phyloP scores from a whole-genome alignment of 2,888 invertebrate species.

The Nasonovia ribisnigri region DNA sequence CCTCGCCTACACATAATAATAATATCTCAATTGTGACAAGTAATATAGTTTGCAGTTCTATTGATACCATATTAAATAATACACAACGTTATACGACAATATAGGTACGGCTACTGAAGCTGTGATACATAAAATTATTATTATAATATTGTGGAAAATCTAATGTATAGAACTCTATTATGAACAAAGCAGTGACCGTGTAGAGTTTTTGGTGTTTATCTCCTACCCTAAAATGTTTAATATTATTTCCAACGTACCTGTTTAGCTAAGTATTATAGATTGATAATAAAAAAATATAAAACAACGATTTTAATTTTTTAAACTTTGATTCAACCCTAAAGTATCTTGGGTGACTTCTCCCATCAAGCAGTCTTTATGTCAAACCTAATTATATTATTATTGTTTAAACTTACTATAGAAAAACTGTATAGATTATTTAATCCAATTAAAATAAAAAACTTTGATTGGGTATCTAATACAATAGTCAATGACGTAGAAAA shows the following conservation, averaged over 20 bases:
- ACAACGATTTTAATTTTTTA: neutral
- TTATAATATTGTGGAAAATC: neutral
- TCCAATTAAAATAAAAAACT: too few species aligned
- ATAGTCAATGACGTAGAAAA: neutral
- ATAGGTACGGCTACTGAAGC: neutral
- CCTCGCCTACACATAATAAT: neutral
- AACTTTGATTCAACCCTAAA: too few species aligned
- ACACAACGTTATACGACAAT: neutral
- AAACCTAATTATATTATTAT: too few species aligned
- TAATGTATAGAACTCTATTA: neutral
- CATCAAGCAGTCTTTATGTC: too few species aligned
- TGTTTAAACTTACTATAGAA: too few species aligned
- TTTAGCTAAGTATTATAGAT: neutral
- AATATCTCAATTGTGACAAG: neutral
- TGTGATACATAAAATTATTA: neutral
- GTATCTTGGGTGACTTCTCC: too few species aligned
- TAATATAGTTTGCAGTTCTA: neutral
- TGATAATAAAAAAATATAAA: neutral
- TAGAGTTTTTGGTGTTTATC: too few species aligned
- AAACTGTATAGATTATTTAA: too few species aligned
- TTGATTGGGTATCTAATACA: neutral
- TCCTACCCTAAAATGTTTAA: neutral
- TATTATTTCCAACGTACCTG: neutral
- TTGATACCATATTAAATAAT: neutral
- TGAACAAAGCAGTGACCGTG: neutral